Evolutionary conservation across 2,113 vertebrate species (phyloP), one percentile per base, ranked within the genome.

Genomic region (Galeopterus variegatus): DNA sequence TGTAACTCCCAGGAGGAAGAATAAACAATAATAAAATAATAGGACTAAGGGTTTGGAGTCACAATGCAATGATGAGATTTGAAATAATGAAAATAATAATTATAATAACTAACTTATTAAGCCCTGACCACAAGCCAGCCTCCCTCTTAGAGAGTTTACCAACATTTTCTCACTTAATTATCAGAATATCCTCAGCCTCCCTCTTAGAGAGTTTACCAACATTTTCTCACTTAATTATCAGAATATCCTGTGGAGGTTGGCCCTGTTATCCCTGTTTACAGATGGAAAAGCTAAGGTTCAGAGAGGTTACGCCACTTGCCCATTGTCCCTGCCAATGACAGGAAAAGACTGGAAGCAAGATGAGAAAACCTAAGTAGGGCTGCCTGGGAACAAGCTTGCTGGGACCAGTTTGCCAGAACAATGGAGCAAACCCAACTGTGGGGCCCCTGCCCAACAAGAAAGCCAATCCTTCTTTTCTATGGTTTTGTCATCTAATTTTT

Each of bases 171-270:
- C 41, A 48, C 14, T 28, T 21, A 45, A 26, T 52, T 33, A 82
- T 81, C 72, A 88, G 50, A 72, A 77, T 14, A 50, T 8, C 54
- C 77, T 50, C 90, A 76, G 85, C 1, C 81, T 76, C 50, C 18
- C 26, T 8, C 3, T 75, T 7, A 17, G 54, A 60, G 12, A 3
- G 8, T 4, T 48, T 1, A 67, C 0, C 8, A 2, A 15, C 4
- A 5, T 70, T 26, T n/a, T 50, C 60, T 19, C 41, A 48, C 14
- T 28, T 21, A 45, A 26, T 52, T 33, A 82, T 81, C 72, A 88
- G 50, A 72, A 77, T 14, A 50, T 8, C 54, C 77, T 50, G 1
- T 3, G 12, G 31, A 62, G 1, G 8, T 26, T 28, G 48, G 56
- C 5, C 23, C 15, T 26, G 31, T 28, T 6, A 14, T 14, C 88